Evolutionary conservation across 2,113 vertebrate species (phyloP).

Genomic region (Grantiella picta): DNA sequence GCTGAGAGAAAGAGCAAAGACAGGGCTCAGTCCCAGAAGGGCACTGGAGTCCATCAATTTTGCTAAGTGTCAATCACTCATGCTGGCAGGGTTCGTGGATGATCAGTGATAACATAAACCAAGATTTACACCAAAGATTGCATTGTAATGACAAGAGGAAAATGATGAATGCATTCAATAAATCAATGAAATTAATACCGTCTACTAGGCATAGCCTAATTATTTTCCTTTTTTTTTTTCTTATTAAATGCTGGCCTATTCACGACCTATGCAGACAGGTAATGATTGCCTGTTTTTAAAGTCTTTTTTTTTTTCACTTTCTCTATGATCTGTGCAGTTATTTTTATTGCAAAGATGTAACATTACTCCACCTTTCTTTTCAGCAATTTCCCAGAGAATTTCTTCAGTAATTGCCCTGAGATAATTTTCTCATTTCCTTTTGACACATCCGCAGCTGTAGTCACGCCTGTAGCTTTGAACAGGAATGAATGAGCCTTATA

Average conservation of each 20-base stretch:
- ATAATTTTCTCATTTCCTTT: neutral
- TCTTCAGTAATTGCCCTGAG: constrained; percentile 5
- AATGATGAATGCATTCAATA: neutral
- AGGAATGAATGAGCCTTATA: neutral
- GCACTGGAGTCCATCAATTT: neutral
- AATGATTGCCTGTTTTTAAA: neutral
- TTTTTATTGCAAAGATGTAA: constrained; percentile 6
- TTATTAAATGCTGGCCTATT: neutral
- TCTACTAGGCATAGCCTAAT: neutral
- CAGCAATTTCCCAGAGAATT: neutral
- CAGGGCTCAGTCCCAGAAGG: neutral
- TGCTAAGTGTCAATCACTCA: neutral
- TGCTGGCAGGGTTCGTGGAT: neutral
- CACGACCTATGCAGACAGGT: neutral
- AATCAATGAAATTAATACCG: neutral
- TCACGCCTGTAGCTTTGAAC: neutral
- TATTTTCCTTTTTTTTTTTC: neutral
- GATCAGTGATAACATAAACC: constrained; percentile 20
- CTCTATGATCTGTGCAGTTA: neutral
- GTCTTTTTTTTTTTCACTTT: neutral
- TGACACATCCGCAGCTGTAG: neutral
- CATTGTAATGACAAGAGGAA: neutral
- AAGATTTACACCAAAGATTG: constrained; percentile 31
- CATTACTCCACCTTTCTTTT: neutral
- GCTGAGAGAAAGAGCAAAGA: neutral